phyloP scores from a whole-genome alignment of 2,888 invertebrate genomes.

The Odontothrips loti region DNA sequence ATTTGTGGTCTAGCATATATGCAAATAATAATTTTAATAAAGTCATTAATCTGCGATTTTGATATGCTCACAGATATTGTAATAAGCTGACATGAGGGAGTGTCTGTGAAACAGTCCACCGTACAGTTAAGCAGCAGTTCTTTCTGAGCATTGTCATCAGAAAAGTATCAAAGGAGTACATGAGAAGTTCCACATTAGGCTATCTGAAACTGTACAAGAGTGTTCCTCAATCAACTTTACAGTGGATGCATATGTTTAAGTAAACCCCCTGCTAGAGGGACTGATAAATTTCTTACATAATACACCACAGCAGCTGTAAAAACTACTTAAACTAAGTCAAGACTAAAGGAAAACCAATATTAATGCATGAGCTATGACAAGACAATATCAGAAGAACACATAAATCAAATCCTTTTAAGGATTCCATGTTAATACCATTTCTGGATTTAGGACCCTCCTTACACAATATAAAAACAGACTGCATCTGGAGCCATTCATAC shows the following conservation, averaged over 20 bases:
- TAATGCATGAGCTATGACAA: neutral
- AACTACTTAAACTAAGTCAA: neutral
- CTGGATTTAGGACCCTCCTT: neutral
- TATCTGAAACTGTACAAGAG: too few relatives aligned
- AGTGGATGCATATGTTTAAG: neutral
- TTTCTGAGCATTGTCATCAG: neutral
- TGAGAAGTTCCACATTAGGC: too few relatives aligned
- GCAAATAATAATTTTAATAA: neutral
- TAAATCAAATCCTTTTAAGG: neutral
- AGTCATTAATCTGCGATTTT: neutral
- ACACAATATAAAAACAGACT: neutral
- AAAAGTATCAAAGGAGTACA: neutral
- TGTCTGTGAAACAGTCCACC: neutral
- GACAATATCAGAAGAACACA: slow-evolving; percentile 10
- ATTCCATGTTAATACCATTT: neutral
- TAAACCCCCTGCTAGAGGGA: neutral
- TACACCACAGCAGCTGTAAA: neutral
- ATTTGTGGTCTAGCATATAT: neutral
- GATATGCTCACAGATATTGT: neutral
- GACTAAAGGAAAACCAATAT: neutral
- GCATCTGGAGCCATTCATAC: neutral
- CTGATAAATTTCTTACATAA: neutral
- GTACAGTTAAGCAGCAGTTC: neutral
- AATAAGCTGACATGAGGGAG: neutral
- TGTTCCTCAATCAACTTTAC: neutral